Evolutionary conservation across 2,113 vertebrate species (phyloP).

Genomic region (Ginglymostoma cirratum): DNA sequence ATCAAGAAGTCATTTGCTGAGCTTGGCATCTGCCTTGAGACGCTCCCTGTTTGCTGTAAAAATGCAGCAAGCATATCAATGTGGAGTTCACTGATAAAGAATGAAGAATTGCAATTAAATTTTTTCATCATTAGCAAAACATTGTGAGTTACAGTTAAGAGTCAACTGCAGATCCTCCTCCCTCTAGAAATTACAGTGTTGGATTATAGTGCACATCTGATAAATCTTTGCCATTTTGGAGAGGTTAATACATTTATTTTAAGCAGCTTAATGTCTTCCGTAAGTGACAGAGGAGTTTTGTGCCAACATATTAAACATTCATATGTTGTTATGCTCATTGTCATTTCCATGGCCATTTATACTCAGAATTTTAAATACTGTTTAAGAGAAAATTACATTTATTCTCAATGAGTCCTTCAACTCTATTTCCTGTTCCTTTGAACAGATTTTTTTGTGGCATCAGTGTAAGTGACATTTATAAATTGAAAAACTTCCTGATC

Average conservation of each 20-base stretch:
- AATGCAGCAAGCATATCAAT: background rate
- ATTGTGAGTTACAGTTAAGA: background rate
- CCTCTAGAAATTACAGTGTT: background rate
- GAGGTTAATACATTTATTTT: conserved; percentile 12
- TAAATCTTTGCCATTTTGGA: background rate
- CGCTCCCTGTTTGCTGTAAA: background rate
- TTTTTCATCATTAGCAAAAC: background rate
- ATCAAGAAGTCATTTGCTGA: background rate
- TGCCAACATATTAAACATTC: background rate
- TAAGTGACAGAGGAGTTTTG: background rate
- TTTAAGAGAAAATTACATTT: background rate
- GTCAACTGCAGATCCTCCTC: background rate
- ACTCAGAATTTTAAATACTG: background rate
- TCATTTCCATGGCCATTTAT: background rate
- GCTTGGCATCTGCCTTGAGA: background rate
- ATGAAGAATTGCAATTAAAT: background rate
- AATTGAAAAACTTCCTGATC: background rate
- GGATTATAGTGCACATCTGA: background rate
- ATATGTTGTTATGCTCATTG: background rate
- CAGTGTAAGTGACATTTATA: background rate
- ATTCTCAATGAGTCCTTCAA: background rate
- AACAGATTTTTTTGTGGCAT: background rate
- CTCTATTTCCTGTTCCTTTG: background rate
- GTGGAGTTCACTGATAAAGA: conserved; percentile 2
- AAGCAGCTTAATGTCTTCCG: background rate